Percentiles rank a stretch among this genome's conserved stretches.
Conservation (phyloP, 2,888 invertebrate genomes). For the Melieria crassipennis region DNA sequence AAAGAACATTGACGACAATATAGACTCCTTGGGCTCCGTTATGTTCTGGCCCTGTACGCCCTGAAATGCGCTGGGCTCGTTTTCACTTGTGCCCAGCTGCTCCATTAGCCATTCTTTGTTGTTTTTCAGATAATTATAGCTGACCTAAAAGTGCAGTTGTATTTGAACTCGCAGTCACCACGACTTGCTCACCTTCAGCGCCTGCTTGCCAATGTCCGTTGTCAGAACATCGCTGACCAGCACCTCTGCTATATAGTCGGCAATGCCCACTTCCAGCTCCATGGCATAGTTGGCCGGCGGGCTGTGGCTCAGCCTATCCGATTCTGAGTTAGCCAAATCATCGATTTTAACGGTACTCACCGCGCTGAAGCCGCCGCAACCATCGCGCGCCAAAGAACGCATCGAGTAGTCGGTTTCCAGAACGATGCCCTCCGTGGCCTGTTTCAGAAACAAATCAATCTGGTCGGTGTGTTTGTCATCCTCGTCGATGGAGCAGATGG, state of each 20-base stretch:
- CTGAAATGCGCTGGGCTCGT: slow-evolving; percentile 57
- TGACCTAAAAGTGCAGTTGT: slow-evolving; percentile 67
- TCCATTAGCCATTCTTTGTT: slow-evolving; percentile 76
- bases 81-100: slow-evolving; percentile 67
- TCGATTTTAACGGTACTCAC: slow-evolving; percentile 63
- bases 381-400: slow-evolving; percentile 39
- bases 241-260: slow-evolving; percentile 68
- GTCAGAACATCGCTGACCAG: slow-evolving; percentile 74
- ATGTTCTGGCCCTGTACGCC: slow-evolving; percentile 64
- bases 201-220: slow-evolving; percentile 70
- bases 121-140: slow-evolving; percentile 76
- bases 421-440: slow-evolving; percentile 68
- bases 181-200: slow-evolving; percentile 64
- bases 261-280: slow-evolving; percentile 66
- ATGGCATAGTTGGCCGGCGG: slow-evolving; percentile 60
- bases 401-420: slow-evolving; percentile 55
- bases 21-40: slow-evolving; percentile 65
- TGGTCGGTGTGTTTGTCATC: slow-evolving; percentile 82
- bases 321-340: slow-evolving; percentile 53
- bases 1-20: slow-evolving; percentile 82
- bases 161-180: not conserved
- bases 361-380: slow-evolving; percentile 55
- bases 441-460: slow-evolving; percentile 72
- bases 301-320: slow-evolving; percentile 59
- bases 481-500: slow-evolving; percentile 81